Base-by-base conservation (phyloP, 2,113 vertebrate species). In the Actenoides hombroni region DNA sequence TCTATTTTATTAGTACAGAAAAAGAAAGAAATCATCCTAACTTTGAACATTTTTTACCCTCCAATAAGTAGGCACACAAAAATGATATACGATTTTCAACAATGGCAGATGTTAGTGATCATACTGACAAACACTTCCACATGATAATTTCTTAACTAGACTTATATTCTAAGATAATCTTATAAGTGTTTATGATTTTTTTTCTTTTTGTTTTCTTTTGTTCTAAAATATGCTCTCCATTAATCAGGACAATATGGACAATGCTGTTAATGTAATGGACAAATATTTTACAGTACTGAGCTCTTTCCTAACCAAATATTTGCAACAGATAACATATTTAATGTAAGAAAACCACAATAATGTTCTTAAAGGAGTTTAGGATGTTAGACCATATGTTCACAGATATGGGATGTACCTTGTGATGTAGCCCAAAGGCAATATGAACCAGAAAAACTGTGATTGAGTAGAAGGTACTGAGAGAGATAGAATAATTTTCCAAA, bases 351-450 rank as follows among this genome's bases (percentile, higher is more conserved):
- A 94, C 37, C 82, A 84, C 61, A 73, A 51, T 60, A 23, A 31
- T 65, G 56, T 42, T 93, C 86, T 92, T 94, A 57, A 81, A 95
- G 86, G 11, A 94, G 7, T 84, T 90, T 83, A 85, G 85, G 88
- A 94, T 90, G 28, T 85, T 79, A 90, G 40, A 70, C 63, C 59
- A 84, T 78, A 83, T 80, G 53, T 70, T 97, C 95, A 56, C 2
- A 88, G 61, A 69, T 19, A 60, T 63, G 31, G 10, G 2, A 88
- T 63, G 44, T 33, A 35, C 18, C 63, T 90, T 82, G 33, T 86
- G 64, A 70, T 35, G 40, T 63, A 95, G 37, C 37, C 28, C 53
- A 67, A 79, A 91, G 35, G 69, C 31, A 83, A 61, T 37, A n/a
- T n/a, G 26, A 90, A 70, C 39, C 28, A 83, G 37, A 80, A 80